Evolutionary conservation across 2,113 vertebrate species (phyloP).

Genomic region (Heliornis fulica): DNA sequence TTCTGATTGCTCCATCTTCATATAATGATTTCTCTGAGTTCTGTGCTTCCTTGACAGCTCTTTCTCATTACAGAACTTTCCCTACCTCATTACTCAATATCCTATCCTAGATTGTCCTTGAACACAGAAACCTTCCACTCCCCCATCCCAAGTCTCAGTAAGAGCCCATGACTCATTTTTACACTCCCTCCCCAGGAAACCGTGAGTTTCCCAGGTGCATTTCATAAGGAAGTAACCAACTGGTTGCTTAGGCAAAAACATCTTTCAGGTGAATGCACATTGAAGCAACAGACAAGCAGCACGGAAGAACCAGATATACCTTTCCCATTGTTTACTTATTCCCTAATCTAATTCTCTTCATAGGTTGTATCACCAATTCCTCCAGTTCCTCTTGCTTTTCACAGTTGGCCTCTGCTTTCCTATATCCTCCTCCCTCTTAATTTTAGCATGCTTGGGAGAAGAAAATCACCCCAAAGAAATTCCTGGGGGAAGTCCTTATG

Average conservation of each 20-base stretch:
- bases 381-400: not conserved
- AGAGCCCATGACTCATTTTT: conserved; percentile 36
- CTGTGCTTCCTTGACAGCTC: conserved; percentile 28
- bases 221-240: conserved; percentile 8
- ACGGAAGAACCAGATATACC: not conserved
- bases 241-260: not conserved
- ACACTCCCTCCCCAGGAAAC: not conserved
- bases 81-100: conserved; percentile 15
- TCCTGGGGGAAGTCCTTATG: not conserved
- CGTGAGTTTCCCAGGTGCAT: conserved; percentile 32
- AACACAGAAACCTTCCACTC: not conserved
- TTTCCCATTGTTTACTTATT: conserved; percentile 42
- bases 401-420: conserved; percentile 13
- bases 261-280: conserved; percentile 3
- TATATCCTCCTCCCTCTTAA: conserved; percentile 13
- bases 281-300: not conserved
- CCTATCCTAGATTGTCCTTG: not conserved
- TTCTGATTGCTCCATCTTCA: not conserved
- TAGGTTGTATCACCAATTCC: not conserved
- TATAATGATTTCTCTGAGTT: not conserved
- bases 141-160: not conserved
- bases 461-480: not conserved
- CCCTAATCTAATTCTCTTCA: conserved; percentile 15
- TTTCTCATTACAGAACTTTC: conserved; percentile 20
- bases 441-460: conserved; percentile 6